phyloP scores from a whole-genome alignment of 2,113 vertebrate genomes.

The Ceyx melanurus region DNA sequence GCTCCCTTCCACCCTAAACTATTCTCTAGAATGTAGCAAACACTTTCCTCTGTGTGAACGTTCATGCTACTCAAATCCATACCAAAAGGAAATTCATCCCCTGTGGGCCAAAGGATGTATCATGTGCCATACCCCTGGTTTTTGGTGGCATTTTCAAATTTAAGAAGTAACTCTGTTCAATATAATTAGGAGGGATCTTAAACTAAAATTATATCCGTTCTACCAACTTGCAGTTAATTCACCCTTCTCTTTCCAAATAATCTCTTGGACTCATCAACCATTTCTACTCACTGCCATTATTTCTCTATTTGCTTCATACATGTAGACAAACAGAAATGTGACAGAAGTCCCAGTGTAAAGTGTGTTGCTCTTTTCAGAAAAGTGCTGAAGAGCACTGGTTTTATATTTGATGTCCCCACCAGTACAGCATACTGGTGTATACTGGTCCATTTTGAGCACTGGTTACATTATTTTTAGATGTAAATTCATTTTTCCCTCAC shows the following conservation, averaged over 20 bases:
- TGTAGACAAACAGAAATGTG: not conserved
- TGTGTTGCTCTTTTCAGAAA: not conserved
- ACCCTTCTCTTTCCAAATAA: not conserved
- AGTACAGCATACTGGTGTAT: not conserved
- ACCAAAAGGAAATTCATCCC: not conserved
- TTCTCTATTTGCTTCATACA: not conserved
- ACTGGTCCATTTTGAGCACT: not conserved
- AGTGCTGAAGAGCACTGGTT: not conserved
- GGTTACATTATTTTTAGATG: not conserved
- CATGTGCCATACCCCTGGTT: not conserved
- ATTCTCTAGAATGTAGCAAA: not conserved
- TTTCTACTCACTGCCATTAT: not conserved
- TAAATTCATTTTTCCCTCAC: not conserved
- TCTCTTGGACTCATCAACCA: not conserved
- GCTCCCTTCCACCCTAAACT: not conserved
- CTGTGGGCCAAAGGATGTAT: not conserved
- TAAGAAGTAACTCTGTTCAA: not conserved
- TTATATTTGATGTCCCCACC: not conserved
- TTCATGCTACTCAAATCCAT: not conserved
- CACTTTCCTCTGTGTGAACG: not conserved
- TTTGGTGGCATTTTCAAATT: not conserved
- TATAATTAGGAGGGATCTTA: not conserved
- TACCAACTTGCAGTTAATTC: not conserved
- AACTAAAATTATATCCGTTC: not conserved
- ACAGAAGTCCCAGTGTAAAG: not conserved